A percentile compares a stretch with the other conserved stretches of the same genome.
Conservation (phyloP, 2,113 vertebrate species). For the Antidorcas marsupialis region DNA sequence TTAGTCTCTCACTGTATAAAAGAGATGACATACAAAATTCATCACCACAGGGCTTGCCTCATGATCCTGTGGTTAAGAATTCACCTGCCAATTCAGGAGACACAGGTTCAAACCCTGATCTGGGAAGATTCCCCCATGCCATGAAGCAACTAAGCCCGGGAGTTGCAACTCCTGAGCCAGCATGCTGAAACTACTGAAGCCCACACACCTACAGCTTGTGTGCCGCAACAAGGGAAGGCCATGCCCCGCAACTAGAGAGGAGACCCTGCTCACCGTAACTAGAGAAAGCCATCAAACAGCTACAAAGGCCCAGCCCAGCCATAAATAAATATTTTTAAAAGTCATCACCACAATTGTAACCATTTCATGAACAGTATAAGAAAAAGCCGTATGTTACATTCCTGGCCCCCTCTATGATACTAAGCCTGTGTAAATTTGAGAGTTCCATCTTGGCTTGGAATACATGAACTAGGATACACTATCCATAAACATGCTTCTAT, state of each 20-base stretch:
- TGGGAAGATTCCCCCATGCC: background rate
- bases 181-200: background rate
- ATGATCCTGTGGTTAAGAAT: background rate
- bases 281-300: background rate
- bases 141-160: background rate
- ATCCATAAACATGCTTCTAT: background rate
- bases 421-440: background rate
- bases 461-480: background rate
- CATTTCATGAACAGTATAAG: background rate
- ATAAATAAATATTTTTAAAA: background rate
- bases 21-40: background rate
- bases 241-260: background rate
- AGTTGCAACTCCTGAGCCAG: background rate
- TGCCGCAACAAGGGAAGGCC: accelerated
- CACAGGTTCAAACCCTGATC: background rate
- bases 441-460: background rate
- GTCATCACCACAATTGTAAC: background rate
- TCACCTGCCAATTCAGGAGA: background rate
- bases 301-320: background rate
- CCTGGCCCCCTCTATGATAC: background rate
- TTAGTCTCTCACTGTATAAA: background rate
- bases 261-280: background rate
- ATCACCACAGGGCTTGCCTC: background rate
- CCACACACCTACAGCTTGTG: background rate
- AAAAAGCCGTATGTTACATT: background rate